Evolutionary conservation across 2,113 vertebrate genomes (phyloP), one percentile per base, ranked within the genome.

Genomic region (Pterocles burchelli): DNA sequence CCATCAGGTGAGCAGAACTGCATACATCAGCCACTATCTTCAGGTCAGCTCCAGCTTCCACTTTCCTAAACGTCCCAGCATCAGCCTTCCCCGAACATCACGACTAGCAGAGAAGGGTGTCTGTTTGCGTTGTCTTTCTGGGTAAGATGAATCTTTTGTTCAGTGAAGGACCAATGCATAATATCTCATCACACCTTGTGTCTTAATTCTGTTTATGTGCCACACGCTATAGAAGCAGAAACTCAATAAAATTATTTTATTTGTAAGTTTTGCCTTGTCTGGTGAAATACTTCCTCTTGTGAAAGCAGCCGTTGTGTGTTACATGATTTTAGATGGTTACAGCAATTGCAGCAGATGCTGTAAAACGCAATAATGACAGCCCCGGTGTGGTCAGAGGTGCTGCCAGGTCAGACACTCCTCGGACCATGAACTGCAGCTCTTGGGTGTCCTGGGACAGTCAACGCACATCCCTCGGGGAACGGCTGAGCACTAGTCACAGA

Each of bases 161-260:
- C 90, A 25, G 24, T 68, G 72, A 95, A 93, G 94, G 75, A 85
- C 91, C 33, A 95, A 93, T 25, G 8, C 36, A 16, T 83, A 74
- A 51, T 80, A 95, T 48, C 78, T 90, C 93, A 85, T 89, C 67
- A 59, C 85, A 95, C 91, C 90, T 95, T 17, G 72, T 92, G 95
- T 98, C 97, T 97, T 96, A 96, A 94, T 78, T 94, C 96, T 97
- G 93, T 95, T 52, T 66, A 41, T 51, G 86, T 91, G 85, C 79
- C 89, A 92, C 70, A 9, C 22, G 65, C 93, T 95, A 7, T 68
- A 91, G 95, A 41, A 95, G 93, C 84, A 92, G 90, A 90, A 83
- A 77, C 78, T 95, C 85, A 96, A 97, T 98, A 97, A 97, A 97
- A 93, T 68, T 2, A 73, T 75, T 94, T 84, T 52, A 15, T 97